Evolutionary conservation across 2,113 vertebrate genomes (phyloP), one percentile per base, ranked within the genome.

Genomic region (Chaetops frenatus): DNA sequence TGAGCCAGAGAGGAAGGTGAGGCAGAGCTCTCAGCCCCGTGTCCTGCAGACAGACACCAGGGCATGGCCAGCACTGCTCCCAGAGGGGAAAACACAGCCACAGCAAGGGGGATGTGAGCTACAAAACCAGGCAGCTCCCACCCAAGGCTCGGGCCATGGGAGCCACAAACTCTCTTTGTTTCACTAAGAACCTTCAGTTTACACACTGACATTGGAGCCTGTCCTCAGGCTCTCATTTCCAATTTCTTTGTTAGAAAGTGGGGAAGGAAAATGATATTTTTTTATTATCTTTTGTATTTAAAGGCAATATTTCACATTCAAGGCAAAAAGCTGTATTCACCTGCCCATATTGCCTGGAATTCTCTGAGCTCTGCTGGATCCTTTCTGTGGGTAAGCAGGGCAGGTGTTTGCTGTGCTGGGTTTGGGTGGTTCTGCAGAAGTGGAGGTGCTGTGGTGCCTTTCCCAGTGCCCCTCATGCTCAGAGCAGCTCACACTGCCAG

Each of bases 1-100:
- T 80, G 88, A 97, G 93, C 81, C 97, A 97, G 96, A 77, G 81
- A 73, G 90, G 79, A 91, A 12, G 7, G 36, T 1, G 76, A 51
- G 47, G 88, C 73, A 83, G 61, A 2, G 10, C 67, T 38, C 62
- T 13, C 35, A 51, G 66, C 36, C 82, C 44, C 35, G 58, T 48
- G 60, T 48, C 66, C 48, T 66, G 74, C 93, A 85, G 74, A 17
- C 92, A 83, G 72, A 16, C 54, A 21, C 15, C 3, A 10, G 73
- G 33, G 67, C 71, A 17, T 16, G 0, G 69, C 6, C 2, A 60
- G 62, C 31, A 2, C 35, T 54, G 23, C 29, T 84, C 15, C 33
- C 77, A 61, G 57, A 1, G 15, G 8, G 27, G n/a, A 54, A 78
- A 51, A 65, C 19, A 23, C 23, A 69, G 22, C 33, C 12, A 3